Evolutionary conservation across 2,113 vertebrate species (phyloP), one percentile per base, ranked within the genome.

Genomic region (Oncorhynchus clarkii): DNA sequence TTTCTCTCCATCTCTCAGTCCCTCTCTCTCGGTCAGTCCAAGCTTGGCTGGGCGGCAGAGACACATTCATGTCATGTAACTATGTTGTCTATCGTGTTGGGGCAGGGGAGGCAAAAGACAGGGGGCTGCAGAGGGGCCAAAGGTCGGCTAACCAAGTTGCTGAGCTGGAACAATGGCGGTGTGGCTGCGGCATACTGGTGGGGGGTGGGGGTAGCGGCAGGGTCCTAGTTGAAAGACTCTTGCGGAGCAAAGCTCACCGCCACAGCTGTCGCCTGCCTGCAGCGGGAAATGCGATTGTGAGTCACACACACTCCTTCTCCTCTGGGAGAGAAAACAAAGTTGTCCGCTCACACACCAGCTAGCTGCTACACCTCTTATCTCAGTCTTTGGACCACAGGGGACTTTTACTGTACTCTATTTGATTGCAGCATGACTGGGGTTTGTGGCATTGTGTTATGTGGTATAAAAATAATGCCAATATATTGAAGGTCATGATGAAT

Each of bases 1-100:
- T 16, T 48, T 31, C 73, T 49, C 13, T 57, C 26, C 26, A 13
- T 20, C 45, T 22, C 45, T 51, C 39, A 5, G 39, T 59, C 45
- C n/a, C 22, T 7, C 64, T 72, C 68, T 68, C 71, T 74, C 20
- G 74, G 59, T 66, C 62, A 22, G 16, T 5, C 65, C 62, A 14
- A 48, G 60, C 48, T 72, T 45, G 57, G 51, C 75, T 73, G 48
- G 57, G 57, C 60, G 12, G 14, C 68, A 64, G 20, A 78, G 54
- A 26, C 66, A 73, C 80, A 86, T 83, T 86, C 75, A 77, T 76
- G 78, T 86, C 75, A 77, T 76, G 78, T 75, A 78, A 84, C 84
- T 1, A 75, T 78, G 79, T 57, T 74, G 78, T 85, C 73, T 85
- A 31, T 73, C 67, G 76, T 51, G 14, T 51, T 16, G 14, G 49